Conservation (phyloP, 1,140 invertebrate species). For the Zelostemma sp. region DNA sequence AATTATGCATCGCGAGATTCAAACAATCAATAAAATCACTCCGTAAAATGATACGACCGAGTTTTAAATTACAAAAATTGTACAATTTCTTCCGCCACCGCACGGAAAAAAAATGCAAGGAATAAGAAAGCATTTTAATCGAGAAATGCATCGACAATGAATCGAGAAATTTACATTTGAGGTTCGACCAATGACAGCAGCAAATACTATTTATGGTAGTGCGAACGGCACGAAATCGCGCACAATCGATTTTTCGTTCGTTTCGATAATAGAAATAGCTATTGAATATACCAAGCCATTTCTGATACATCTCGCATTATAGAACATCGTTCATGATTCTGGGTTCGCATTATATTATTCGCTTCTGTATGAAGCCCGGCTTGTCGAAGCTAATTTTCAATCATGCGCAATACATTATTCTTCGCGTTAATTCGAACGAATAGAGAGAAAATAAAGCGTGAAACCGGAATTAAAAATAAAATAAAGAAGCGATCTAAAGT, state of each 20-base stretch:
- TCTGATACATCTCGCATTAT: conserved; percentile 32
- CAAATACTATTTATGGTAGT: conserved; percentile 22
- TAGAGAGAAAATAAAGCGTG: background rate
- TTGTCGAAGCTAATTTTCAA: conserved; percentile 39
- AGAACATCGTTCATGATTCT: conserved; percentile 31
- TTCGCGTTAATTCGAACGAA: background rate
- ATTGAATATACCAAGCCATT: conserved; percentile 35
- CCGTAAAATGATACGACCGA: too few species aligned
- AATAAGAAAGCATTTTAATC: too few species aligned
- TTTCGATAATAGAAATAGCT: conserved; percentile 35
- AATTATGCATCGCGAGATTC: too few species aligned
- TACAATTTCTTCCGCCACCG: too few species aligned
- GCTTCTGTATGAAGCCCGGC: conserved; percentile 18
- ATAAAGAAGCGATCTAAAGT: too few species aligned
- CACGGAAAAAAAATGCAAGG: too few species aligned
- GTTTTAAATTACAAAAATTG: too few species aligned
- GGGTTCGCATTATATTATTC: conserved; percentile 29
- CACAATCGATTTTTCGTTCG: conserved; percentile 31
- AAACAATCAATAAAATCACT: too few species aligned
- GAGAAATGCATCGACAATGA: too few species aligned
- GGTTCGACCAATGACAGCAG: conserved; percentile 22
- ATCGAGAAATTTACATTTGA: too few species aligned
- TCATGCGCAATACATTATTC: conserved; percentile 4
- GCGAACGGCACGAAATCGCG: conserved; percentile 28
- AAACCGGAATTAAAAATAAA: too few species aligned